Evolutionary conservation across 2,888 invertebrate species (phyloP), one percentile per base, ranked within the genome.

Genomic region (Polia nebulosa): DNA sequence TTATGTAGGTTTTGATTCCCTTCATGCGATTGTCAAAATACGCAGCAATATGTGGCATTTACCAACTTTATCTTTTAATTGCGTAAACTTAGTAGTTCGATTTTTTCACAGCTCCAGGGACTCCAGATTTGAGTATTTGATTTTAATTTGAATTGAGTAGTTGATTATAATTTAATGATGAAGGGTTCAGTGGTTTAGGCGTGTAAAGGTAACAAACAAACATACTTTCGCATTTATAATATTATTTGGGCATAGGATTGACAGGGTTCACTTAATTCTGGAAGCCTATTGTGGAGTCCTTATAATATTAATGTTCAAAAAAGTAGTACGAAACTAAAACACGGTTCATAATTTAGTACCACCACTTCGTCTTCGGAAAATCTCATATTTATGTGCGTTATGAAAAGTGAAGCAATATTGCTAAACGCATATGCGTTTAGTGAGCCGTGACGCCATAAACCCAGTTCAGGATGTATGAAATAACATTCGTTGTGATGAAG

Each of bases 381-480:
- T 62, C 15, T 36, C n/a, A 45, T 69, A 76, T 76, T 76, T 61
- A 76, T 49, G 44, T 29, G 9, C n/a, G 15, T 15, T 41, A 53
- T 66, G 68, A 69, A 76, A 63, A 61, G 57, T 53, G 60, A 60
- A 51, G 60, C 52, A 70, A 76, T 76, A n/a, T n/a, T n/a, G n/a
- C n/a, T n/a, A n/a, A n/a, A n/a, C n/a, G n/a, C n/a, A n/a, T n/a
- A 57, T 53, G 15, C 47, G 55, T 80, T 76, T 34, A 76, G 44
- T 56, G 57, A 64, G 25, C 36, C 64, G 20, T 72, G 58, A 51
- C 72, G 52, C 61, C 60, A 72, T 78, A 62, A 67, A 78, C 51
- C 51, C 47, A 60, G 78, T 70, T 73, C 45, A 70, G 64, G 64
- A 78, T 64, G 81, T 65, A 62, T 67, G 67, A 77, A 72, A 72